phyloP scores from a whole-genome alignment of 2,113 vertebrate genomes.

The Suricata suricatta region DNA sequence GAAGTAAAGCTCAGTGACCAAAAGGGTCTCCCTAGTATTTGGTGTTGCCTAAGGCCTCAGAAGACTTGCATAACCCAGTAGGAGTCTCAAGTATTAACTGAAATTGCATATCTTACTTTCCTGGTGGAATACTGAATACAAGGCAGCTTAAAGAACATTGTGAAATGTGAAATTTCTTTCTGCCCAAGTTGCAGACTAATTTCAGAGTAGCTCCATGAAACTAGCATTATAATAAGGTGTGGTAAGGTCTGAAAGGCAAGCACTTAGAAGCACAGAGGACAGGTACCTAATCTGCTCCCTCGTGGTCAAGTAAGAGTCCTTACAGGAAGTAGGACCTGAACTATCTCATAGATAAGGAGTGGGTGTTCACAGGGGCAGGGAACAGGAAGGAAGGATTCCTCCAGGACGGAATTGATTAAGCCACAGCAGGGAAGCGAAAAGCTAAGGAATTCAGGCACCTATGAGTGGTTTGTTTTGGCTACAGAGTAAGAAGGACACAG shows the following conservation, averaged over 20 bases:
- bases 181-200: not conserved
- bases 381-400: not conserved
- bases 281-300: not conserved
- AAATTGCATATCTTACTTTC: not conserved
- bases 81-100: not conserved
- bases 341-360: not conserved
- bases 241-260: not conserved
- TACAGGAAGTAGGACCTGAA: not conserved
- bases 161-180: constrained; percentile 11
- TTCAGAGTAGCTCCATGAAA: not conserved
- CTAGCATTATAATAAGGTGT: not conserved
- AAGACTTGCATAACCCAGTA: not conserved
- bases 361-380: not conserved
- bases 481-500: not conserved
- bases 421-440: constrained; percentile 16
- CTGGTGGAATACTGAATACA: not conserved
- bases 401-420: not conserved
- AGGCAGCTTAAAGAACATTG: not conserved
- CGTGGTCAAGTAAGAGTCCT: not conserved
- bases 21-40: not conserved
- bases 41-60: not conserved
- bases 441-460: not conserved
- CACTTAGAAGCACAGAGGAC: not conserved
- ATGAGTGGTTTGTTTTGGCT: not conserved
- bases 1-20: not conserved